Conservation (phyloP, 2,888 invertebrate genomes). For the Brachypterus glaber region DNA sequence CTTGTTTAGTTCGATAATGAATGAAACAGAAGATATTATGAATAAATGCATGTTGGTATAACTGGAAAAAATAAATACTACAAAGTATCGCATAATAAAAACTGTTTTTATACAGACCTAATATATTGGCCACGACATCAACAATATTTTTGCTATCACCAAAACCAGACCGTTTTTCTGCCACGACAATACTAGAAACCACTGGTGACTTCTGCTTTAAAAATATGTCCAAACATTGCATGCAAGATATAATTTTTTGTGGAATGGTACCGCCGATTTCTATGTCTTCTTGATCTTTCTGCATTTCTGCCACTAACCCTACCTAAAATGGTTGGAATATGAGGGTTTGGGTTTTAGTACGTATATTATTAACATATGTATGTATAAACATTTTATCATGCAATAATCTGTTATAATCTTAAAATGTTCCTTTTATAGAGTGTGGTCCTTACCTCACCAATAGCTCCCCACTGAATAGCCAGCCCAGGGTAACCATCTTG, state of each 20-base stretch:
- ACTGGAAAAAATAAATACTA: too few species aligned
- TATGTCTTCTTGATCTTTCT: constrained; percentile 38
- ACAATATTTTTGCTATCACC: constrained; percentile 57
- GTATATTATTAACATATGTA: too few species aligned
- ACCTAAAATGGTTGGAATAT: too few species aligned
- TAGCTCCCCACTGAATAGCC: constrained; percentile 86
- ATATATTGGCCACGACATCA: constrained; percentile 54
- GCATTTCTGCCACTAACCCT: constrained; percentile 55
- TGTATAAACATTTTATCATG: too few species aligned
- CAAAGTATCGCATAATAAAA: too few species aligned
- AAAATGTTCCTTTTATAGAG: too few species aligned
- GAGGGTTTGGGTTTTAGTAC: too few species aligned
- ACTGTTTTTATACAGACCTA: too few species aligned
- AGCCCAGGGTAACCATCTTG: constrained; percentile 61
- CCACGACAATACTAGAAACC: constrained; percentile 78
- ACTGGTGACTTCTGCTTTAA: constrained; percentile 59
- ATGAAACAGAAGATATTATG: too few species aligned
- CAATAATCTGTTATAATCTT: too few species aligned
- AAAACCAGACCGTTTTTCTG: constrained; percentile 62
- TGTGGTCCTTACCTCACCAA: constrained; percentile 83
- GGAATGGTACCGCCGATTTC: constrained; percentile 54
- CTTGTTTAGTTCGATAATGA: too few species aligned
- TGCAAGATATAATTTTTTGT: constrained; percentile 55
- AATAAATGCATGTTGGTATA: too few species aligned
- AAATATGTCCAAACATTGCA: constrained; percentile 56